Evolutionary conservation across 1,140 invertebrate genomes (phyloP).

Genomic region (Ceratina calcarata): DNA sequence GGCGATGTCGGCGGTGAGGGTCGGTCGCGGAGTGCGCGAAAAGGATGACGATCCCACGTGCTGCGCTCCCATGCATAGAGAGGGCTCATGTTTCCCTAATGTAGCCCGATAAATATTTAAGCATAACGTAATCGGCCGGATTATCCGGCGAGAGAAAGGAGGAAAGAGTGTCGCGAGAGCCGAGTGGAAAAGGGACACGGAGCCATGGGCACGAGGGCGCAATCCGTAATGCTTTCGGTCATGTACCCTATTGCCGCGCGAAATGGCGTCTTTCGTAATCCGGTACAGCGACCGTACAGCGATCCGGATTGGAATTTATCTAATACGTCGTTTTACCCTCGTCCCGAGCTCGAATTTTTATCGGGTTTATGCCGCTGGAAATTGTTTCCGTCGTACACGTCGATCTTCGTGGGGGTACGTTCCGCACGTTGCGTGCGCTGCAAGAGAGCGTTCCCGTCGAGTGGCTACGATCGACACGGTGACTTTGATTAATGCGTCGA

Average conservation of each 20-base stretch:
- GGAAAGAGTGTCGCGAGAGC: slow-evolving; percentile 28
- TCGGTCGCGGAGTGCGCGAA: slow-evolving; percentile 46
- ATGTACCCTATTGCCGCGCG: slow-evolving; percentile 67
- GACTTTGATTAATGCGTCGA: slow-evolving; percentile 31
- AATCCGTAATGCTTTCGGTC: slow-evolving; percentile 59
- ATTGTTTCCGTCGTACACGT: slow-evolving; percentile 24
- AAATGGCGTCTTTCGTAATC: slow-evolving; percentile 76
- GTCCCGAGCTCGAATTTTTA: slow-evolving; percentile 28
- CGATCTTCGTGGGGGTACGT: neutral
- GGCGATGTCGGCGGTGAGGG: slow-evolving; percentile 34
- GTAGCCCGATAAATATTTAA: slow-evolving; percentile 79
- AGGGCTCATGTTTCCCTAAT: slow-evolving; percentile 80
- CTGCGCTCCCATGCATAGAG: slow-evolving; percentile 78
- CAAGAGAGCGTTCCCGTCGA: neutral
- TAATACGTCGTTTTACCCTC: slow-evolving; percentile 41
- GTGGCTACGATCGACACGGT: slow-evolving; percentile 7
- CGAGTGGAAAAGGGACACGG: slow-evolving; percentile 23
- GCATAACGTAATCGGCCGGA: slow-evolving; percentile 77
- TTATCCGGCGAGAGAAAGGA: slow-evolving; percentile 64
- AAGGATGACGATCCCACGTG: slow-evolving; percentile 70
- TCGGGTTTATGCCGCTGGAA: slow-evolving; percentile 4
- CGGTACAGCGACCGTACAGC: slow-evolving; percentile 63
- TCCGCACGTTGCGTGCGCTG: neutral
- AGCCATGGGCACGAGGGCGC: slow-evolving; percentile 43
- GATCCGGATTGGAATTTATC: slow-evolving; percentile 66